Percentiles rank a stretch among this genome's conserved stretches.
These are phyloP conservation scores for Dynastes grantii DNA, from an alignment of 2,888 invertebrate genomes.

Conservation along the genomic window DNA sequence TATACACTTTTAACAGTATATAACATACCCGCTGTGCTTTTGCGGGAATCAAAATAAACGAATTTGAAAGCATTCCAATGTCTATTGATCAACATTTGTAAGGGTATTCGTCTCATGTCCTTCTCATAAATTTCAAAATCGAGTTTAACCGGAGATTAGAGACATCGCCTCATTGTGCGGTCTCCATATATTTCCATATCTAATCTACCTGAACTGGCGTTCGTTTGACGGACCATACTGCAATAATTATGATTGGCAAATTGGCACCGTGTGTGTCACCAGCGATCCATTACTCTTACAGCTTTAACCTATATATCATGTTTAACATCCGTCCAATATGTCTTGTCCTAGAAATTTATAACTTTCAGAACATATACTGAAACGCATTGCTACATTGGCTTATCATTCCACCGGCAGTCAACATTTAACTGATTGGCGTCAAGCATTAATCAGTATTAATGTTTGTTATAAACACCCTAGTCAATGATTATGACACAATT, in stretches of 20 bases:
- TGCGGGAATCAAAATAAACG: no score
- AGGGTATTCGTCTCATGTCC: constrained; percentile 21
- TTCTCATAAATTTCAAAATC: constrained; percentile 48
- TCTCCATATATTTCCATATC: constrained; percentile 43
- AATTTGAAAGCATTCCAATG: no score
- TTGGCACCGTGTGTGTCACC: constrained; percentile 49
- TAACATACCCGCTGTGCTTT: no score
- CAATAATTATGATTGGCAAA: constrained; percentile 50
- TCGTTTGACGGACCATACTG: constrained; percentile 38
- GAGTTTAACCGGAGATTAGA: constrained; percentile 48
- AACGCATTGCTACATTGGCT: constrained; percentile 23
- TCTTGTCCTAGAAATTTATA: constrained; percentile 50
- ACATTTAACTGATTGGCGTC: constrained; percentile 42
- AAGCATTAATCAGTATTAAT: constrained; percentile 37
- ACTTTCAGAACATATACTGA: constrained; percentile 44
- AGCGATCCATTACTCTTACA: constrained; percentile 47
- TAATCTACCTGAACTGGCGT: constrained; percentile 45
- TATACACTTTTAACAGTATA: no score
- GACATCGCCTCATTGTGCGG: constrained; percentile 46
- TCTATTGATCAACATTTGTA: constrained; percentile 28
- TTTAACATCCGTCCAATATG: constrained; percentile 49
- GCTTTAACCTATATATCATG: constrained; percentile 49
- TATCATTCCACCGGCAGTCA: constrained; percentile 31
- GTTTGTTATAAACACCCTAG: constrained; percentile 32
- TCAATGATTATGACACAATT: constrained; percentile 14